Percentiles rank a stretch among this genome's conserved stretches.
Conservation (phyloP, 2,113 vertebrate species). For the Sinocyclocheilus maitianheensis region DNA sequence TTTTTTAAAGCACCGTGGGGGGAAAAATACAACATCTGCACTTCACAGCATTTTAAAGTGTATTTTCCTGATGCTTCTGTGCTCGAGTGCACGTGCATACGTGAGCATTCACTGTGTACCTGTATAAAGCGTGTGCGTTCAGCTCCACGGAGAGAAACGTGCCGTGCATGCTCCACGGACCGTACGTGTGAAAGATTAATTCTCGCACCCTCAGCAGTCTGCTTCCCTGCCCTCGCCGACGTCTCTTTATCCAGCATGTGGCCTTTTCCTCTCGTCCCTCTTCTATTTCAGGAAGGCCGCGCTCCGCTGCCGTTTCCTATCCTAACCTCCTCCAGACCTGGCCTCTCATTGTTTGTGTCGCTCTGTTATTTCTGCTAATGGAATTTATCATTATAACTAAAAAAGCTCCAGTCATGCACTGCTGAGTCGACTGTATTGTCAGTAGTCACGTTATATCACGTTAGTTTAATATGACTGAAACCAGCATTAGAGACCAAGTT, state of each 20-base stretch:
- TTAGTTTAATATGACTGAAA: not conserved
- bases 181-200: constrained; percentile 1
- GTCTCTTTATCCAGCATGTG: constrained; percentile 70
- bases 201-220: constrained; percentile 65
- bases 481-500: not conserved
- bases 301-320: constrained; percentile 58
- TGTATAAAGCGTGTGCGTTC: not conserved
- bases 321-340: constrained; percentile 9
- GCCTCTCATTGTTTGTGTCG: constrained; percentile 68
- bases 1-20: no score
- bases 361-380: constrained; percentile 56
- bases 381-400: constrained; percentile 50
- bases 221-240: constrained; percentile 68
- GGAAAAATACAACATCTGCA: not conserved
- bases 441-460: not conserved
- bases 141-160: constrained; percentile 46
- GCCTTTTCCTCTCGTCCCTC: constrained; percentile 72
- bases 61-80: not conserved
- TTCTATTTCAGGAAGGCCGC: constrained; percentile 68
- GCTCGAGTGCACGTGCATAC: not conserved
- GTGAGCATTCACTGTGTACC: not conserved
- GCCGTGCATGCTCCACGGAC: constrained; percentile 52
- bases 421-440: constrained; percentile 3
- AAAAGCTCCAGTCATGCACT: constrained; percentile 49
- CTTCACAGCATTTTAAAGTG: not conserved